Evolutionary conservation across 2,888 invertebrate species (phyloP), one percentile per base, ranked within the genome.

Genomic region (Stegana nigrithorax): DNA sequence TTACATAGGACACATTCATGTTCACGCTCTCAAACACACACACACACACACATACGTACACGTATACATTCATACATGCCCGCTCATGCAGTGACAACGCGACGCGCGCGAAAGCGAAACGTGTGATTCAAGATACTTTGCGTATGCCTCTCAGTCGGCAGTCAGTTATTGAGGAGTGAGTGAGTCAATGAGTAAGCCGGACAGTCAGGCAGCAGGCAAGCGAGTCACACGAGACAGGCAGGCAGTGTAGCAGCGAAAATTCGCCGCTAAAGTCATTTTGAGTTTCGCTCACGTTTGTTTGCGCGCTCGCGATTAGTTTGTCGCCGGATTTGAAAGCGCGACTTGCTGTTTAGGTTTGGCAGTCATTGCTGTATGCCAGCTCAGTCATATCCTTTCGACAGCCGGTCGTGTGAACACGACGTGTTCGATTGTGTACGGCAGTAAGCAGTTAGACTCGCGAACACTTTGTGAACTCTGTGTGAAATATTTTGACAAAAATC

Each of bases 251-350:
- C 72, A 75, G 70, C 73, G 69, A 73, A 75, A 69, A 80, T 80
- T 83, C 78, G 80, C 80, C 78, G 80, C 73, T 73, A 74, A 80
- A 80, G 80, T 81, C 73, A n/a, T n/a, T n/a, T n/a, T n/a, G 79
- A 77, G 75, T 79, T 80, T 83, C 82, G 80, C 76, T 78, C 76
- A 80, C 74, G 73, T 73, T 63, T 59, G 36, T 17, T 66, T 71
- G 64, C 70, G 75, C 66, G 71, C 70, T 70, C 70, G 76, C 72
- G 68, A 64, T 64, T 70, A 77, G 4, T 14, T 14, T 36, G 12
- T 8, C 36, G 12, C 14, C 10, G 2, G 12, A 4, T 10, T 36
- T 6, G 12, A 3, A 29, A 29, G n/a, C 26, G 6, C 42, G 25
- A 71, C 80, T 74, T 73, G 78, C 72, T 73, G 78, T 78, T 81